Evolutionary conservation across 2,113 vertebrate species (phyloP), one percentile per base, ranked within the genome.

Genomic region (Dinomys branickii): DNA sequence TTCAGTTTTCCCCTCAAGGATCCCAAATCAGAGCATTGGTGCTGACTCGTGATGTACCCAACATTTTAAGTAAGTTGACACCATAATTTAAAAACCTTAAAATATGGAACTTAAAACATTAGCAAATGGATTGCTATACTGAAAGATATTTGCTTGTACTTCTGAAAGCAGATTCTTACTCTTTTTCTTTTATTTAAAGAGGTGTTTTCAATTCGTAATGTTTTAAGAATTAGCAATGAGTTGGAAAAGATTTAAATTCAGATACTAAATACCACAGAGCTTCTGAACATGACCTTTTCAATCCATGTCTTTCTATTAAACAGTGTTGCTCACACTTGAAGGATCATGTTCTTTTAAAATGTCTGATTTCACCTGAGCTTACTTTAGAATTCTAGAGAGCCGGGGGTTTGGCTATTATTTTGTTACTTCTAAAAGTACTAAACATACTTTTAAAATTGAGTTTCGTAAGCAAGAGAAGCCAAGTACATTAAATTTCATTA

Each of bases 1-100:
- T 88, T 96, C n/a, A 20, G 19, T 91, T 88, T 88, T 69, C 28
- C 73, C 69, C 58, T 94, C 56, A 44, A 35, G 63, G 52, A 83
- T 33, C 30, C 77, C 10, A 41, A 90, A 50, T 80, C 61, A 13
- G 11, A 52, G 52, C 11, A 24, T 54, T 52, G 14, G 30, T 59
- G 38, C 56, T 67, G 63, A 54, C 47, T n/a, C 26, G 56, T 47
- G 20, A 58, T 10, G 10, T 2, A 12, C 38, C 38, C 20, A 56
- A 19, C 20, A 67, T 73, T 93, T 54, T 61, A 85, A 83, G 26
- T 82, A 54, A 75, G 5, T 41, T 81, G 50, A 35, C 12, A 59
- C 19, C 12, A 67, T 52, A 47, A 5, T 71, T 19, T 61, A n/a
- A 65, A 88, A 59, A 84, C 16, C 6, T 80, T 54, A 59, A 93